These are phyloP conservation scores for Dascillus cervinus DNA, from an alignment of 2,888 invertebrate species.

Conservation along the genomic window DNA sequence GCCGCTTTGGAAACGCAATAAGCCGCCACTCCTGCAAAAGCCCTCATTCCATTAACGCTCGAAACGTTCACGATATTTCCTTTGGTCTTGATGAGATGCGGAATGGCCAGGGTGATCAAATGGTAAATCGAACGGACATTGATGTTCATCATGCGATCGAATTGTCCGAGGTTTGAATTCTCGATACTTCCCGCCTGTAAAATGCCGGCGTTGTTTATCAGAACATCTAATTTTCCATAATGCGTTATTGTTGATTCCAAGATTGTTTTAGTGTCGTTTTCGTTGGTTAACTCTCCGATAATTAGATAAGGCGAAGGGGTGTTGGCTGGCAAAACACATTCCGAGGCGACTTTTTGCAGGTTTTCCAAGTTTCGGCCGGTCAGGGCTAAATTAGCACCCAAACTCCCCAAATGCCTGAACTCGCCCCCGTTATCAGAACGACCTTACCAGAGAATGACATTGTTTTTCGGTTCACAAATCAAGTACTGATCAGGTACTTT, in stretches of 20 bases:
- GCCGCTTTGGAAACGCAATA: slow-evolving; percentile 93
- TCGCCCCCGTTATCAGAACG: slow-evolving; percentile 70
- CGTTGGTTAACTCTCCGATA: slow-evolving; percentile 65
- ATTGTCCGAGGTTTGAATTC: slow-evolving; percentile 76
- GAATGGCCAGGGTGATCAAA: slow-evolving; percentile 80
- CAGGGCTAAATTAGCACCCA: slow-evolving; percentile 66
- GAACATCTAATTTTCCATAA: slow-evolving; percentile 71
- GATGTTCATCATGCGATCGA: slow-evolving; percentile 80
- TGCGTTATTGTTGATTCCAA: slow-evolving; percentile 64
- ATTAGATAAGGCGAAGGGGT: slow-evolving; percentile 49
- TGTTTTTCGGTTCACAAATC: no score
- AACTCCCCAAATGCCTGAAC: slow-evolving; percentile 77
- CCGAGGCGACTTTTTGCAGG: slow-evolving; percentile 52
- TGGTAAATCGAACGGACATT: slow-evolving; percentile 80
- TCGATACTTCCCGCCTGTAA: slow-evolving; percentile 78
- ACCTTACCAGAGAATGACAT: slow-evolving; percentile 61
- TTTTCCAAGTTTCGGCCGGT: slow-evolving; percentile 65
- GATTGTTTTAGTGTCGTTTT: slow-evolving; percentile 63
- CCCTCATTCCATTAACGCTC: slow-evolving; percentile 84
- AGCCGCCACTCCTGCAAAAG: slow-evolving; percentile 83
- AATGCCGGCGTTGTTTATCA: slow-evolving; percentile 87
- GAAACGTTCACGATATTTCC: slow-evolving; percentile 95
- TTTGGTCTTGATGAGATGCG: slow-evolving; percentile 72
- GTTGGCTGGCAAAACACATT: slow-evolving; percentile 44
- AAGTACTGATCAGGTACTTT: no score